Conservation (phyloP, 2,797 vertebrate species). For the Lateolabrax maculatus region DNA sequence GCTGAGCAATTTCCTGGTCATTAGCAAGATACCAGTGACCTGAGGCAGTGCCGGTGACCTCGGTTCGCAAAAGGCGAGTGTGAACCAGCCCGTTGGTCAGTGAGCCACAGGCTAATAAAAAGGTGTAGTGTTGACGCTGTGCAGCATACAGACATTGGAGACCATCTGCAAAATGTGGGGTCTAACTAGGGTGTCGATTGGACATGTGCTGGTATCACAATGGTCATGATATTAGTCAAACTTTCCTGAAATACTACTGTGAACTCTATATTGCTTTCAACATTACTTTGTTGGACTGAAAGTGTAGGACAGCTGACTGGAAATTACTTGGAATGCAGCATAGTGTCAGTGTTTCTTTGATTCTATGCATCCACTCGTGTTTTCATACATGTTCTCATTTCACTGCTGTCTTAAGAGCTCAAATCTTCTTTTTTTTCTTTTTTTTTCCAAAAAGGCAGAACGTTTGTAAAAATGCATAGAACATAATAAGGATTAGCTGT, state of each 20-base stretch:
- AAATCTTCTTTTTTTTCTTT: background rate
- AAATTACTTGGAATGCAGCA: background rate
- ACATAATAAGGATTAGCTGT: background rate
- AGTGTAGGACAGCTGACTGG: background rate
- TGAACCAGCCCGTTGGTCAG: constrained; percentile 17
- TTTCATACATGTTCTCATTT: background rate
- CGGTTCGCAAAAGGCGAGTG: background rate
- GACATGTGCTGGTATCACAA: background rate
- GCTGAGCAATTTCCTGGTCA: constrained; percentile 54
- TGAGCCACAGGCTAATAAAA: constrained; percentile 25
- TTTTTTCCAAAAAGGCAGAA: background rate
- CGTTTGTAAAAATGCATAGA: background rate
- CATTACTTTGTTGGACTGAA: background rate
- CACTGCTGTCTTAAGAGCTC: background rate
- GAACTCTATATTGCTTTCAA: too few species aligned
- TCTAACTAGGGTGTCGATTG: background rate
- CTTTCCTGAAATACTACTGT: background rate
- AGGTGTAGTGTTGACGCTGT: background rate
- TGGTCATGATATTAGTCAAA: too few species aligned
- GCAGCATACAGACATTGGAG: background rate
- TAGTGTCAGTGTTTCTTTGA: background rate
- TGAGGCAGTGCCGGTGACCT: constrained; percentile 26
- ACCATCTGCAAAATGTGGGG: background rate
- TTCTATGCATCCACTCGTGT: background rate
- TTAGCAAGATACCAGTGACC: constrained; percentile 47